Conservation (phyloP, 2,113 vertebrate species). For the Carlito syrichta region DNA sequence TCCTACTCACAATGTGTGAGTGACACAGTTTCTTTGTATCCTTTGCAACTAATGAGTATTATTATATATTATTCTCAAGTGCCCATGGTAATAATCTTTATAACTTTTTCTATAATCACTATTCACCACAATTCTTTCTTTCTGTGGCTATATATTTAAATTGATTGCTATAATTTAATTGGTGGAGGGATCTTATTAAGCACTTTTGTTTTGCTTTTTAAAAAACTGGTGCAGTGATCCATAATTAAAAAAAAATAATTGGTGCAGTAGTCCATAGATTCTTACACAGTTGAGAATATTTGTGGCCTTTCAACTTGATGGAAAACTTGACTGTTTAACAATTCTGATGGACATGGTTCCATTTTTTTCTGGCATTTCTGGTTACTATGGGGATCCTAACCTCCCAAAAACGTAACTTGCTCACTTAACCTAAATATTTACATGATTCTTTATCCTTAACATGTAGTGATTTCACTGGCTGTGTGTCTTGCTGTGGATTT, state of each 20-base stretch:
- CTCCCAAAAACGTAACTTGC: neutral
- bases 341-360: neutral
- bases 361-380: neutral
- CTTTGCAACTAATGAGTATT: neutral
- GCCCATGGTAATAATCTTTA: neutral
- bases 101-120: neutral
- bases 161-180: neutral
- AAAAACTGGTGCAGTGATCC: neutral
- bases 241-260: neutral
- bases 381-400: neutral
- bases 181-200: neutral
- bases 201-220: neutral
- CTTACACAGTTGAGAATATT: neutral
- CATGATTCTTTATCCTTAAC: neutral
- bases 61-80: neutral
- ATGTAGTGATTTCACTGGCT: neutral
- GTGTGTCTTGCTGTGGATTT: neutral
- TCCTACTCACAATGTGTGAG: fast-evolving
- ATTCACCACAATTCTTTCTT: neutral
- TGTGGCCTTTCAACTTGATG: neutral
- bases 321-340: neutral
- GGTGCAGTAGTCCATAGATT: neutral
- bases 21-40: neutral
- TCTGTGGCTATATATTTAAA: neutral
- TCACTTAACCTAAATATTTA: neutral